These are phyloP conservation scores for Nipponacmea schrenckii DNA, from an alignment of 2,888 invertebrate genomes.

Conservation along the genomic window DNA sequence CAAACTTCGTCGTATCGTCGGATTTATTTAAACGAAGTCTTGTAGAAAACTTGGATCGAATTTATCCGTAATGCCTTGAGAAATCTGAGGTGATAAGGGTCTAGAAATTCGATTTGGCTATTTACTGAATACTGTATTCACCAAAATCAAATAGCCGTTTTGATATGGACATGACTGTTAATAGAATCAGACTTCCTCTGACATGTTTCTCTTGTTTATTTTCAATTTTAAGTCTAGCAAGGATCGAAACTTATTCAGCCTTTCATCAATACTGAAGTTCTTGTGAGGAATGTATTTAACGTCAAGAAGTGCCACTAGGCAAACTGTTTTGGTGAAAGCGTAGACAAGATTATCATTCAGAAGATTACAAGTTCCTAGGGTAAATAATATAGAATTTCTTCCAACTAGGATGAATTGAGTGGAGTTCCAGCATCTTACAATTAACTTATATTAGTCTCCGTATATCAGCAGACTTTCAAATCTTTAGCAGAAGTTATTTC, in stretches of 20 bases:
- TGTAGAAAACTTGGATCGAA: neutral
- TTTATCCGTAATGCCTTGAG: neutral
- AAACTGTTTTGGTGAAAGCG: constrained; percentile 2
- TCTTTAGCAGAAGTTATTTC: too few species aligned
- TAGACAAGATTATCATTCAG: neutral
- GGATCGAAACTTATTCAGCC: constrained; percentile 3
- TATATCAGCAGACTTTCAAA: too few species aligned
- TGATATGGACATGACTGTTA: constrained; percentile 6
- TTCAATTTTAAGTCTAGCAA: neutral
- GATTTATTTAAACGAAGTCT: constrained; percentile 2
- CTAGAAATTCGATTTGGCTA: constrained; percentile 5
- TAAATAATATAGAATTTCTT: neutral
- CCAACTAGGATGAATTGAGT: too few species aligned
- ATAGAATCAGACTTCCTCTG: constrained; percentile 4
- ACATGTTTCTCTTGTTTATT: constrained; percentile 4
- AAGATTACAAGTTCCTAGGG: neutral
- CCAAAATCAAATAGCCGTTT: constrained; percentile 4
- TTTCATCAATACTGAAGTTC: constrained; percentile 3
- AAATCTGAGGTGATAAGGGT: constrained; percentile 2
- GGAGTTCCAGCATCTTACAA: too few species aligned
- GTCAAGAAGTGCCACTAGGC: constrained; percentile 2
- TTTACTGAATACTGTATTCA: constrained; percentile 6
- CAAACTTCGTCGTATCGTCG: neutral
- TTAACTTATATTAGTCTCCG: too few species aligned
- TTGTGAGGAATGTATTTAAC: neutral